A percentile compares a stretch with the other conserved stretches of the same genome.
These are phyloP conservation scores for Cavia porcellus DNA, from an alignment of 2,113 vertebrate species.

Conservation along the genomic window DNA sequence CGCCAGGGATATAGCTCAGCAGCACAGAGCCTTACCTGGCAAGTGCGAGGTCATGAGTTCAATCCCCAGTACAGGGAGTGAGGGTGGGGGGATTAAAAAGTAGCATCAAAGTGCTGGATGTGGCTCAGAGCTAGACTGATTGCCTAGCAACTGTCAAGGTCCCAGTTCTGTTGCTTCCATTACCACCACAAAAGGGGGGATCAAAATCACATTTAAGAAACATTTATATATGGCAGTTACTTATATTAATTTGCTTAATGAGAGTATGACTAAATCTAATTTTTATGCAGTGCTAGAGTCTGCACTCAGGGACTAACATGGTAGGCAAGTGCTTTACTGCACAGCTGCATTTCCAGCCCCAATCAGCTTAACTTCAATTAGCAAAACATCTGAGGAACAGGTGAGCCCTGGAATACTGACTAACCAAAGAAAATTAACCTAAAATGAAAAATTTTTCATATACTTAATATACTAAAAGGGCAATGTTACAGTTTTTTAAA, in stretches of 20 bases:
- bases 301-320: not conserved
- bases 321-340: not conserved
- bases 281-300: not conserved
- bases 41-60: too few species aligned
- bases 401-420: not conserved
- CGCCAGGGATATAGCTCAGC: too few species aligned
- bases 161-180: not conserved
- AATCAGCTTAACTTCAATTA: conserved; percentile 24
- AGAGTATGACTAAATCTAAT: not conserved
- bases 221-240: conserved; percentile 6
- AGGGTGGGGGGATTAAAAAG: not conserved
- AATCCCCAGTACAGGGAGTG: too few species aligned
- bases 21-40: too few species aligned
- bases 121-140: not conserved
- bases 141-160: not conserved
- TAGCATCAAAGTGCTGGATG: not conserved
- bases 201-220: conserved; percentile 36
- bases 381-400: not conserved
- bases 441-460: not conserved
- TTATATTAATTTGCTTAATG: conserved; percentile 27
- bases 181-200: not conserved
- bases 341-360: not conserved
- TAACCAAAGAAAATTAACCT: not conserved
- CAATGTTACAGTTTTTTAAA: not conserved
- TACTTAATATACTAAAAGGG: not conserved